Conservation (phyloP, 2,888 invertebrate genomes). For the Lasioglossum lativentre region DNA sequence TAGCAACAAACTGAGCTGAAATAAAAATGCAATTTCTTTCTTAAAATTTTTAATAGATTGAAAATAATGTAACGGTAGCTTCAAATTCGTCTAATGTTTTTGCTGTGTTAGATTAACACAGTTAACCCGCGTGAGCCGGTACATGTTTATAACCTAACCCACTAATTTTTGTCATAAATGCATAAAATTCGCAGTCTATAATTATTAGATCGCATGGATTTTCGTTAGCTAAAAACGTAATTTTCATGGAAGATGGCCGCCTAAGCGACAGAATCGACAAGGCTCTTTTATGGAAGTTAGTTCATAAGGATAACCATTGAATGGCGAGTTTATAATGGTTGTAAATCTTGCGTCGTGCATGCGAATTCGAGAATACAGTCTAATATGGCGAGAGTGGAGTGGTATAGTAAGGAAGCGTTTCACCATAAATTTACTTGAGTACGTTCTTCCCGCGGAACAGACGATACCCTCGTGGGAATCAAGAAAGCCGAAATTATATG, state of each 20-base stretch:
- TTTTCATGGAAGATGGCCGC: not conserved
- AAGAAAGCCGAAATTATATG: constrained; percentile 65
- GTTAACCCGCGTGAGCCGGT: no score
- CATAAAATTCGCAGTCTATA: no score
- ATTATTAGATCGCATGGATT: not conserved
- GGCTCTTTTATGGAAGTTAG: not conserved
- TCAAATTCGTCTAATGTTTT: no score
- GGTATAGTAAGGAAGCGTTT: constrained; percentile 60
- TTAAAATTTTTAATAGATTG: no score
- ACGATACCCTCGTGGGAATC: constrained; percentile 51
- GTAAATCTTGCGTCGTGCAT: constrained; percentile 42
- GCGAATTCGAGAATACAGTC: constrained; percentile 52
- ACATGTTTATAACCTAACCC: no score
- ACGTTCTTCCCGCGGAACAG: constrained; percentile 60
- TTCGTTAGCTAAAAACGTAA: not conserved
- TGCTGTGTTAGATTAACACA: no score
- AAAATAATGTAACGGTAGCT: no score
- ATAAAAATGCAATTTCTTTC: no score
- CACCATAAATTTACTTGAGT: constrained; percentile 75
- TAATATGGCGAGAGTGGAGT: constrained; percentile 56
- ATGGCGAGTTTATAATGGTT: constrained; percentile 20
- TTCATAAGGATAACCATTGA: constrained; percentile 40
- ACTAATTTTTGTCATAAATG: no score
- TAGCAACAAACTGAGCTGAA: no score
- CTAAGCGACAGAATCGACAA: not conserved